A percentile compares a stretch with the other conserved stretches of the same genome.
phyloP scores from a whole-genome alignment of 2,797 vertebrate genomes.

The Enteromius viviparus region DNA sequence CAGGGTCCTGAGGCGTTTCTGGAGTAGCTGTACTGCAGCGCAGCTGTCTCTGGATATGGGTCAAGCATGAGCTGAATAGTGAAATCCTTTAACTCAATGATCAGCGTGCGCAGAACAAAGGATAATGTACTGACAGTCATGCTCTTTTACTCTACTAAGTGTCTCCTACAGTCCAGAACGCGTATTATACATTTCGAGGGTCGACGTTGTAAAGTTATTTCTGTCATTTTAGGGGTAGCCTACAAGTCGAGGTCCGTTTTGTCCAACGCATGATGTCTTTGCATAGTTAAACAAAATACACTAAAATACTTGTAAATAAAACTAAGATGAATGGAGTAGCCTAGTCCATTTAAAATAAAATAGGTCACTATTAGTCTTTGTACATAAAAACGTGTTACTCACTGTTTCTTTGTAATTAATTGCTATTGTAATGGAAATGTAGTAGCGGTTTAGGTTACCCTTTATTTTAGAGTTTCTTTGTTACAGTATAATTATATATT shows the following conservation, averaged over 20 bases:
- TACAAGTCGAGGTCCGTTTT: not conserved
- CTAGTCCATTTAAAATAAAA: not conserved
- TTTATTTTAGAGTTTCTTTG: not conserved
- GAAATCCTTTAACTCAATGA: constrained; percentile 1
- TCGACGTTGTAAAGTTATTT: not conserved
- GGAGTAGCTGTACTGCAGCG: not conserved
- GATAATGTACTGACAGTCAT: not conserved
- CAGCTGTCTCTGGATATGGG: constrained; percentile 41
- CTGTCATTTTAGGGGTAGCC: not conserved
- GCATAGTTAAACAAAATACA: not conserved
- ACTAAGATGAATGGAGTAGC: not conserved
- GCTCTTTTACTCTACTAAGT: not conserved
- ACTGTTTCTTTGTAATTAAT: not conserved
- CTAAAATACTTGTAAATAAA: not conserved
- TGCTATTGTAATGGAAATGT: not conserved
- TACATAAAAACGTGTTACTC: not conserved
- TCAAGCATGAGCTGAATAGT: constrained; percentile 42
- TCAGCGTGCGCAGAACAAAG: not conserved
- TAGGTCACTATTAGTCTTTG: not conserved
- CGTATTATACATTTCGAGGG: not conserved
- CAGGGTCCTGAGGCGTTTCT: constrained; percentile 52
- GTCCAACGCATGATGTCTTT: not conserved
- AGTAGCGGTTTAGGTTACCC: not conserved
- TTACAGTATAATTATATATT: not conserved
- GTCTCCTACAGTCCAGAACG: not conserved